Conservation (phyloP, 1,140 invertebrate species). For the Drusus annulatus region DNA sequence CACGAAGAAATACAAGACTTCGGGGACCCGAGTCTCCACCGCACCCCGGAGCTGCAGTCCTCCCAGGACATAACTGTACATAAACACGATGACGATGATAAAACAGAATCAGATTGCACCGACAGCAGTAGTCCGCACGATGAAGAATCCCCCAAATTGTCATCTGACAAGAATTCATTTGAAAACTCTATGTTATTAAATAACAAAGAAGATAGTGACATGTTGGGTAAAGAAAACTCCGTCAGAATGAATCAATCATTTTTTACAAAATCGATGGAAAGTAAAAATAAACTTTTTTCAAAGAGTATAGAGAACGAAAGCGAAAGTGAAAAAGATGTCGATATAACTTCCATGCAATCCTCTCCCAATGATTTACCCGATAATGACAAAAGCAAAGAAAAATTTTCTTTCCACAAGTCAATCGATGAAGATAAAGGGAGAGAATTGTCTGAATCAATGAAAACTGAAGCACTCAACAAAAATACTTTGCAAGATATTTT, state of each 20-base stretch:
- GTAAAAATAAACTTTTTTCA: constrained; percentile 24
- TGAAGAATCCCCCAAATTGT: constrained; percentile 45
- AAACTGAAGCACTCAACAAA: constrained; percentile 43
- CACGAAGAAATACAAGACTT: constrained; percentile 64
- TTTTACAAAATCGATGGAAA: constrained; percentile 10
- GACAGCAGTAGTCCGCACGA: constrained; percentile 38
- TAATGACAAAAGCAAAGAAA: constrained; percentile 63
- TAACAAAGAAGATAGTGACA: constrained; percentile 35
- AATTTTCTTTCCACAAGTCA: constrained; percentile 52
- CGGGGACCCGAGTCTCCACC: constrained; percentile 56
- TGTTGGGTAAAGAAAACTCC: constrained; percentile 2
- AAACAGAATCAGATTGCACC: constrained; percentile 48
- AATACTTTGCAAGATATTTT: constrained; percentile 51
- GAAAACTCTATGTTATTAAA: constrained; percentile 27
- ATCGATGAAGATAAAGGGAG: constrained; percentile 41
- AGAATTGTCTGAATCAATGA: constrained; percentile 24
- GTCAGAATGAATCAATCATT: constrained; percentile 18
- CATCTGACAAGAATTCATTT: constrained; percentile 35
- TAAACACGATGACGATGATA: constrained; percentile 45
- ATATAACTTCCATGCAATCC: constrained; percentile 63
- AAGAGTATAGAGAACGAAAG: constrained; percentile 53
- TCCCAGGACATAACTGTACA: constrained; percentile 17
- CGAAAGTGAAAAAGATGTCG: constrained; percentile 63
- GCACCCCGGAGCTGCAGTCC: constrained; percentile 41
- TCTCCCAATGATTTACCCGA: constrained; percentile 61